These are phyloP conservation scores for Oeneis ivallda DNA, from an alignment of 2,888 invertebrate genomes.

Conservation along the genomic window DNA sequence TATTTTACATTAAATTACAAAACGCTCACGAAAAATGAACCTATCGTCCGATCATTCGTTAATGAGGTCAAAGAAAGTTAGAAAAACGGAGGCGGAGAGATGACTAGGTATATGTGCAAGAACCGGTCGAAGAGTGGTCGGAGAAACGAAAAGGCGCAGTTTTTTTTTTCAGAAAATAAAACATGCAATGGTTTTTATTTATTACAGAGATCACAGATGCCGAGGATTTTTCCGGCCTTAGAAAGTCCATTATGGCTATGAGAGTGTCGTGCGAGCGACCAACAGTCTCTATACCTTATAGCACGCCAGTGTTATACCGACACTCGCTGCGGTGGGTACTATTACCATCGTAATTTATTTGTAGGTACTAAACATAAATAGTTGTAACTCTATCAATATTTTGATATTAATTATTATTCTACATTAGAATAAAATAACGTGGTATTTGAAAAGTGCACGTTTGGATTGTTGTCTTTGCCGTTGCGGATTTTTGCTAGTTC, in stretches of 20 bases:
- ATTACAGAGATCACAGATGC: slow-evolving; percentile 26
- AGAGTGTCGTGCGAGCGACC: slow-evolving; percentile 35
- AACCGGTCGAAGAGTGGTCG: slow-evolving; percentile 57
- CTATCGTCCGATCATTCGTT: slow-evolving; percentile 34
- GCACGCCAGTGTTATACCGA: slow-evolving; percentile 61
- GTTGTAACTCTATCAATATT: background rate
- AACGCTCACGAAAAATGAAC: slow-evolving; percentile 38
- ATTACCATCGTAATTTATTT: slow-evolving; percentile 37
- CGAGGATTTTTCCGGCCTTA: slow-evolving; percentile 40
- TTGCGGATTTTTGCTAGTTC: slow-evolving; percentile 3
- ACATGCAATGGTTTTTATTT: slow-evolving; percentile 32
- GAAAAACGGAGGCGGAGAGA: slow-evolving; percentile 64
- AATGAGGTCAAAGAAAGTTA: slow-evolving; percentile 78
- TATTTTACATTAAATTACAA: slow-evolving; percentile 44
- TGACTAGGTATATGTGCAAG: slow-evolving; percentile 52
- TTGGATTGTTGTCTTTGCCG: slow-evolving; percentile 6
- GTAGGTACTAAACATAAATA: slow-evolving; percentile 16
- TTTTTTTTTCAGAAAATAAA: slow-evolving; percentile 41
- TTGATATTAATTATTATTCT: background rate
- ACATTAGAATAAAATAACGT: background rate
- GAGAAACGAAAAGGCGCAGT: slow-evolving; percentile 41
- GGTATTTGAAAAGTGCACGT: background rate
- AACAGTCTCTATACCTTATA: slow-evolving; percentile 26
- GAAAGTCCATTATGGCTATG: slow-evolving; percentile 42
- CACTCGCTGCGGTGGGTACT: slow-evolving; percentile 65